Evolutionary conservation across 1,140 invertebrate species (phyloP).

Genomic region (Aphelenchoides fujianensis): DNA sequence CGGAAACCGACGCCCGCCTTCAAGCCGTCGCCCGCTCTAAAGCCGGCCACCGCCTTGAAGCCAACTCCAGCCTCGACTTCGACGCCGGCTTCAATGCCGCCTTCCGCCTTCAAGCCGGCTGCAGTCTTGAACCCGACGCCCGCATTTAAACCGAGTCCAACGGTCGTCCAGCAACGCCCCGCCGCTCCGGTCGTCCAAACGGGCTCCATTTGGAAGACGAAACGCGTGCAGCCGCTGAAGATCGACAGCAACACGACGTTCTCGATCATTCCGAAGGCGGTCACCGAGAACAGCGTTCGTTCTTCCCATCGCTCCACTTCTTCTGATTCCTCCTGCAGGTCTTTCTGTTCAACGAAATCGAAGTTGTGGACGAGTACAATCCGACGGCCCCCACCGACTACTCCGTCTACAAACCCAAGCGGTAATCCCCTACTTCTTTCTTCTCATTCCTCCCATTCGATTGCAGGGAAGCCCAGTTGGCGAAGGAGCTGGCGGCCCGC

Average conservation of each 20-base stretch:
- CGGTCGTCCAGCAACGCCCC: background rate
- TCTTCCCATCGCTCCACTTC: slow-evolving; percentile 7
- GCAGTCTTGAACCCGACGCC: background rate
- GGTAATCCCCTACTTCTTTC: slow-evolving; percentile 32
- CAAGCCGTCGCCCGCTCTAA: background rate
- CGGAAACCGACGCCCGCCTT: background rate
- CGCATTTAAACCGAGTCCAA: background rate
- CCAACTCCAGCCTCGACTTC: too few species aligned
- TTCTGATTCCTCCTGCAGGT: slow-evolving; percentile 38
- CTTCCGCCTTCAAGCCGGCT: background rate
- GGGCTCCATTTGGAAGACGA: slow-evolving; percentile 29
- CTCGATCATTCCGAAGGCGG: slow-evolving; percentile 54
- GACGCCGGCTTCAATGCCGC: too few species aligned
- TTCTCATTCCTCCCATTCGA: background rate
- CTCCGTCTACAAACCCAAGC: slow-evolving; percentile 49
- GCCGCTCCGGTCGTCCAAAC: slow-evolving; percentile 4
- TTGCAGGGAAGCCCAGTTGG: slow-evolving; percentile 47
- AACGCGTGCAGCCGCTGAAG: slow-evolving; percentile 42
- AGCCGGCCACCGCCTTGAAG: too few species aligned
- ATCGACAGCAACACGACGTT: slow-evolving; percentile 33
- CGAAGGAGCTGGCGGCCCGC: slow-evolving; percentile 49
- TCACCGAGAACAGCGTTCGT: slow-evolving; percentile 58
- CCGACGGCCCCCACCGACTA: slow-evolving; percentile 58
- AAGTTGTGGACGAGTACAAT: slow-evolving; percentile 57
- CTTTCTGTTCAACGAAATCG: slow-evolving; percentile 54